Conservation (phyloP, 2,888 invertebrate genomes). For the Strigamia crassipes region DNA sequence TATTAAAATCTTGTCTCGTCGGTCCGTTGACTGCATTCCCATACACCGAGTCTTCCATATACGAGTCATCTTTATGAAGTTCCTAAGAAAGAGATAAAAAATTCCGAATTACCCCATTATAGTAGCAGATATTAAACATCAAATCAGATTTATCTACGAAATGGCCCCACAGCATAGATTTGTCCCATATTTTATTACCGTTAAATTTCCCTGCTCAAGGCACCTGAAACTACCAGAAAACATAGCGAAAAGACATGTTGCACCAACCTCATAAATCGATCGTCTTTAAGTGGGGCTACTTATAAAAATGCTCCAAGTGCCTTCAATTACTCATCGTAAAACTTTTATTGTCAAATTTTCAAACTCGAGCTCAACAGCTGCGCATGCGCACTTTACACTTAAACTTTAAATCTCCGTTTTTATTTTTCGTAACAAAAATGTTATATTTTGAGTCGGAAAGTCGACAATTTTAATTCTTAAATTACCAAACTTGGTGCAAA, state of each 20-base stretch:
- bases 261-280: slow-evolving; percentile 35
- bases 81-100: slow-evolving; percentile 41
- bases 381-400: neutral
- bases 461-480: neutral
- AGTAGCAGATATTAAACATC: slow-evolving; percentile 28
- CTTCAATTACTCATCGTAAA: slow-evolving; percentile 39
- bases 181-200: slow-evolving; percentile 10
- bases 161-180: neutral
- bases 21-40: slow-evolving; percentile 33
- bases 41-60: slow-evolving; percentile 32
- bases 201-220: slow-evolving; percentile 32
- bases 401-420: neutral
- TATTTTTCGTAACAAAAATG: neutral
- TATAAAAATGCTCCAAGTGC: slow-evolving; percentile 25
- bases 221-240: slow-evolving; percentile 30
- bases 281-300: slow-evolving; percentile 15
- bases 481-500: neutral
- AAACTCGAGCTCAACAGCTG: neutral
- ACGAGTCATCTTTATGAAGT: slow-evolving; percentile 45
- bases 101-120: neutral
- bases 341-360: slow-evolving; percentile 37
- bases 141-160: slow-evolving; percentile 11
- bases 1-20: slow-evolving; percentile 41
- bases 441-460: neutral
- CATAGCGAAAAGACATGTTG: slow-evolving; percentile 28